phyloP scores from a whole-genome alignment of 64 coral and sea anemone genomes.

The Catalaphyllia jardinei region DNA sequence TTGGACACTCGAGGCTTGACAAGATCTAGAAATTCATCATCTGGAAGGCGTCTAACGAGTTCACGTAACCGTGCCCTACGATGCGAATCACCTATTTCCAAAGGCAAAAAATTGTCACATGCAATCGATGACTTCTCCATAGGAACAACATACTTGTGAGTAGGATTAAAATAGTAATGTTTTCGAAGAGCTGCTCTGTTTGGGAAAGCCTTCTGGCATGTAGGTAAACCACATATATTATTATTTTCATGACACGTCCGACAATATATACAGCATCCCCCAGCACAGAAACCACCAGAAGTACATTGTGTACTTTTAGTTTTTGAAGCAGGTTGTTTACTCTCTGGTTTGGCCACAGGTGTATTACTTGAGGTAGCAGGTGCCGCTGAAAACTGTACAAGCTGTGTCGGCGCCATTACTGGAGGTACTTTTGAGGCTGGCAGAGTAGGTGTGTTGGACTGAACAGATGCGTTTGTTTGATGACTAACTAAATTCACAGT shows the following conservation, averaged over 20 bases:
- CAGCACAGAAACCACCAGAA: background rate
- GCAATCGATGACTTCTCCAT: background rate
- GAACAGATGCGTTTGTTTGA: background rate
- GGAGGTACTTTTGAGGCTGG: background rate
- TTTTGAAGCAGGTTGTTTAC: background rate
- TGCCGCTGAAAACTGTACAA: background rate
- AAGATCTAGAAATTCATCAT: constrained; percentile 4
- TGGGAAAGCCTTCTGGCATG: background rate
- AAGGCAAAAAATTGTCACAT: constrained; percentile 10
- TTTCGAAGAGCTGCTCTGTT: background rate
- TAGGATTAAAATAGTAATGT: constrained; percentile 6
- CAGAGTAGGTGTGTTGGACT: background rate
- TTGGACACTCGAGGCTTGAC: constrained; percentile 1
- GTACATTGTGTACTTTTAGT: background rate
- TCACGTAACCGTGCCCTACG: constrained; percentile 13
- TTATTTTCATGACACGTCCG: background rate
- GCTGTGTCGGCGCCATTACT: background rate
- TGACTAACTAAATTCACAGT: background rate
- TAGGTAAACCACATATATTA: background rate
- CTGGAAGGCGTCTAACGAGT: background rate
- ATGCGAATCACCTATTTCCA: background rate
- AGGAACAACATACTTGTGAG: background rate
- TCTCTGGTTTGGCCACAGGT: background rate
- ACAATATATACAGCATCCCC: constrained; percentile 16
- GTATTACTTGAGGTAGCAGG: background rate